Percentiles rank a stretch among this genome's conserved stretches.
phyloP scores from a whole-genome alignment of 2,797 vertebrate species.

The Pseudomugil tenellus region DNA sequence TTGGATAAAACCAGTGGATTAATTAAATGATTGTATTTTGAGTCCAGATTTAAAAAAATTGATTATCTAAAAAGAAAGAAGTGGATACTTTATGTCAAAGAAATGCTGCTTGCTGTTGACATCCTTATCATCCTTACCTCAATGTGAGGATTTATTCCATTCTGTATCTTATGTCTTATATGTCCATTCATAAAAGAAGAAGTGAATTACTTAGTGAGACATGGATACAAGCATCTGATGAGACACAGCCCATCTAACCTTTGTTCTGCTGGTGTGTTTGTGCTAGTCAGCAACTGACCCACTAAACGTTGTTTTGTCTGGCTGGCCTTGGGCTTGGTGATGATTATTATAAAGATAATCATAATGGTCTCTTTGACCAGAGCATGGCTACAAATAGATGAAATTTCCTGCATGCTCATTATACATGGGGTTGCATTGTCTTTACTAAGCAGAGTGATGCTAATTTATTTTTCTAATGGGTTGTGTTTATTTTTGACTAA shows the following conservation, averaged over 20 bases:
- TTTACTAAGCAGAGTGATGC: constrained; percentile 49
- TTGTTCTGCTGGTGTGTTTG: constrained; percentile 20
- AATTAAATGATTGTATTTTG: not conserved
- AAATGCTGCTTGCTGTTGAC: not conserved
- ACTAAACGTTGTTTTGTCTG: constrained; percentile 49
- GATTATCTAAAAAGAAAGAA: not conserved
- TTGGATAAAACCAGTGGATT: not conserved
- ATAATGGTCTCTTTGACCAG: constrained; percentile 33
- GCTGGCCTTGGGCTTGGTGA: constrained; percentile 24
- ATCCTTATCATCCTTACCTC: not conserved
- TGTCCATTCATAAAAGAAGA: constrained; percentile 10
- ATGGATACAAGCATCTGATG: constrained; percentile 8
- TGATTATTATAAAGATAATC: constrained; percentile 28
- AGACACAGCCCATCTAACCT: constrained; percentile 35
- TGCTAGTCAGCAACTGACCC: constrained; percentile 37
- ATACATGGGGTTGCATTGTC: constrained; percentile 61
- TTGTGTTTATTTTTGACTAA: constrained; percentile 74
- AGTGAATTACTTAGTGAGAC: constrained; percentile 17
- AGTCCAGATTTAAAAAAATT: not conserved
- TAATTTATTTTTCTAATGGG: constrained; percentile 74
- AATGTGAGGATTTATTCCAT: not conserved
- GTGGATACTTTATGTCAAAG: constrained; percentile 3
- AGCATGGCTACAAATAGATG: constrained; percentile 51
- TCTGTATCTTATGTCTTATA: not conserved
- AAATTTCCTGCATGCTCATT: constrained; percentile 57